Evolutionary conservation across 1,140 invertebrate species (phyloP).

Genomic region (Tachypleus tridentatus): DNA sequence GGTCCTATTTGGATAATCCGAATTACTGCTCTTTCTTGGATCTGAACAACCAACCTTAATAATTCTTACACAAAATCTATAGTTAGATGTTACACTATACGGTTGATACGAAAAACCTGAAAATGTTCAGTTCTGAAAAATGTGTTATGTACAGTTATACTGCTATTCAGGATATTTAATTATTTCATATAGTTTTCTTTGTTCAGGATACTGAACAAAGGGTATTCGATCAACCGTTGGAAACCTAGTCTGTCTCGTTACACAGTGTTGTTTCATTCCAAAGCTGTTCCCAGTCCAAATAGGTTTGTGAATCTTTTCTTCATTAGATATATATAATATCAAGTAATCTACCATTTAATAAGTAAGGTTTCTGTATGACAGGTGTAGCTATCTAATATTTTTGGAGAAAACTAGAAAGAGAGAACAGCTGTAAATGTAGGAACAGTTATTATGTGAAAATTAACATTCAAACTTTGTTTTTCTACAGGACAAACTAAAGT

Average conservation of each 20-base stretch:
- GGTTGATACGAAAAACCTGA: too few relatives aligned
- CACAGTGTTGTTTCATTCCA: slow-evolving; percentile 59
- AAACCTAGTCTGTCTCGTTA: slow-evolving; percentile 38
- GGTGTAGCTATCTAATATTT: background rate
- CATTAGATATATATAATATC: background rate
- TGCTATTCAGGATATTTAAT: too few relatives aligned
- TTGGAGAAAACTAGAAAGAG: background rate
- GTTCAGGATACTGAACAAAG: slow-evolving; percentile 15
- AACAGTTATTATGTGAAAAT: background rate
- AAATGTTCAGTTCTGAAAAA: too few relatives aligned
- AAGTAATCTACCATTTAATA: background rate
- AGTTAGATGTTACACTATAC: too few relatives aligned
- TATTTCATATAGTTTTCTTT: too few relatives aligned
- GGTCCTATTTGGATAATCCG: too few relatives aligned
- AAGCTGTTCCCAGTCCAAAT: slow-evolving; percentile 45
- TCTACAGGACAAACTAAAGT: too few relatives aligned
- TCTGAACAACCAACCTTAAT: too few relatives aligned
- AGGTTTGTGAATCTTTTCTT: slow-evolving; percentile 31
- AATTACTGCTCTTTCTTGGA: too few relatives aligned
- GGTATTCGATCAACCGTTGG: slow-evolving; percentile 23
- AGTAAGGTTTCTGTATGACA: background rate
- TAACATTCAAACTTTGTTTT: background rate
- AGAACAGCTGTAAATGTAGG: background rate
- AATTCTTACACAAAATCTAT: too few relatives aligned
- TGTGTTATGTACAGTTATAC: too few relatives aligned